Evolutionary conservation across 2,113 vertebrate genomes (phyloP).

Genomic region (Cebus imitator): DNA sequence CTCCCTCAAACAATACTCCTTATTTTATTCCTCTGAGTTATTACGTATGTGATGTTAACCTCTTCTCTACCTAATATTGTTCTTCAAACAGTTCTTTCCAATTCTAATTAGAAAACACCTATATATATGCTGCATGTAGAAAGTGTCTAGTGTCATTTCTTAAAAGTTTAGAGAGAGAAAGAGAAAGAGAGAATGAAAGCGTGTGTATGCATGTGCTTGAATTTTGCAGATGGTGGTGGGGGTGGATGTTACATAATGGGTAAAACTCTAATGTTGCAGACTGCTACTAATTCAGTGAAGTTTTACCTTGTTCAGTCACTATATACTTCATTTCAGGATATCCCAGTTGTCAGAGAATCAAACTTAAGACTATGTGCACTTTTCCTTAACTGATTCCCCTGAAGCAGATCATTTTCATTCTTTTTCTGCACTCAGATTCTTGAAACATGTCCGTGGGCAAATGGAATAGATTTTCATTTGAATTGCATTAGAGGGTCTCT

Average conservation of each 20-base stretch:
- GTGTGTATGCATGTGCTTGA: neutral
- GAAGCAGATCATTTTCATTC: conserved; percentile 32
- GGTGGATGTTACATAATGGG: neutral
- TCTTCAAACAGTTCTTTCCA: conserved; percentile 3
- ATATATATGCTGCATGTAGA: neutral
- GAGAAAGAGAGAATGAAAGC: neutral
- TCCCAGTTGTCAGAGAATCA: conserved; percentile 41
- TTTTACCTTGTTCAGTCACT: neutral
- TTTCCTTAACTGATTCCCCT: neutral
- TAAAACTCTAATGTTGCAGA: neutral
- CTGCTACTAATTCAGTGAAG: neutral
- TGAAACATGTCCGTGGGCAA: neutral
- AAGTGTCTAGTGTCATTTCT: neutral
- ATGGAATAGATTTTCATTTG: neutral
- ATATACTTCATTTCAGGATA: neutral
- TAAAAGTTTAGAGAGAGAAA: neutral
- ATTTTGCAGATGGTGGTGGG: neutral
- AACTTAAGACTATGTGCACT: neutral
- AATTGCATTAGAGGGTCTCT: neutral
- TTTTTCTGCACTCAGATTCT: conserved; percentile 48
- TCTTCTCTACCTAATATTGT: neutral
- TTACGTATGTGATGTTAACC: neutral
- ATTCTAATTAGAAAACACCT: neutral
- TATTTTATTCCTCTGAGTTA: neutral
- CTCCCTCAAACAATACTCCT: neutral